Percentiles rank a stretch among this genome's conserved stretches.
These are phyloP conservation scores for Acanthis flammea DNA, from an alignment of 2,797 vertebrate genomes.

Conservation along the genomic window DNA sequence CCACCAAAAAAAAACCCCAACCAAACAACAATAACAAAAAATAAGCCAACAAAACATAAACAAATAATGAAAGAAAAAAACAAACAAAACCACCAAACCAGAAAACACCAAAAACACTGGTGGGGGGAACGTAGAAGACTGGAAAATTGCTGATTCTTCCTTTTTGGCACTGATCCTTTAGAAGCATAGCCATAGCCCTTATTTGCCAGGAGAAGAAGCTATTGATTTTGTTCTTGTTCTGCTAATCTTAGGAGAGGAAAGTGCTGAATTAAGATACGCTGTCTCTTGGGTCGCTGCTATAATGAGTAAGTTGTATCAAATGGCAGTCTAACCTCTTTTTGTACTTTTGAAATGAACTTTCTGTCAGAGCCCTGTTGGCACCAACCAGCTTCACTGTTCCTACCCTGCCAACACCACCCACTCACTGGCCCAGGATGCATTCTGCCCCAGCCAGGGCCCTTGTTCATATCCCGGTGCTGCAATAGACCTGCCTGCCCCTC, in stretches of 20 bases:
- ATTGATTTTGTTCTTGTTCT: neutral
- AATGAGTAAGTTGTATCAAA: neutral
- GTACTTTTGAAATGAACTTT: neutral
- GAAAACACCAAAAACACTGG: neutral
- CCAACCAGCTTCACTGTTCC: neutral
- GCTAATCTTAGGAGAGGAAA: neutral
- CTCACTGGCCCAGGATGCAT: neutral
- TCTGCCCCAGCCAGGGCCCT: neutral
- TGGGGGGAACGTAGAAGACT: fast-evolving
- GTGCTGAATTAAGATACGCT: neutral
- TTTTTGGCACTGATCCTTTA: neutral
- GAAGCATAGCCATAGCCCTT: neutral
- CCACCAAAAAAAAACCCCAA: neutral
- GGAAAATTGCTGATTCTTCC: neutral
- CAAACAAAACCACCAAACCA: neutral
- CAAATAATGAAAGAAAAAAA: neutral
- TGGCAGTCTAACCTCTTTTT: neutral
- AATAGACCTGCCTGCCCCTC: neutral
- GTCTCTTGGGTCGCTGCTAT: neutral
- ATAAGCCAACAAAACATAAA: neutral
- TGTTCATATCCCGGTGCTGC: fast-evolving
- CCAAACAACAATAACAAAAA: neutral
- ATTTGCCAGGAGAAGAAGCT: neutral
- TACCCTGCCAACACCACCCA: neutral
- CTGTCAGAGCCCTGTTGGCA: neutral